Conservation (phyloP, 1,140 invertebrate species). For the Caenorhabditis elegans region DNA sequence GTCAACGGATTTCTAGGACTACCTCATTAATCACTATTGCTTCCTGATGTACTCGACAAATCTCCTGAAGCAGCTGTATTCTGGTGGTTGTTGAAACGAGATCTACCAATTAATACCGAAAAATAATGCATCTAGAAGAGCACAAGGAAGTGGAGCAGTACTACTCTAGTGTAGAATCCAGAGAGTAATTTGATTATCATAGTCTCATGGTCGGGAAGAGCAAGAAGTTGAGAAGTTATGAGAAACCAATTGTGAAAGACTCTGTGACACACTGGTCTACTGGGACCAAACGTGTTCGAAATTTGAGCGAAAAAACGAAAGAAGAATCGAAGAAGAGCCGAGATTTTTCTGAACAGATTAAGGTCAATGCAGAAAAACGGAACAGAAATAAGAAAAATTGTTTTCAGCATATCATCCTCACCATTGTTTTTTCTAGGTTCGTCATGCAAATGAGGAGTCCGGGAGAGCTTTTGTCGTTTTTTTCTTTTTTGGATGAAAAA, state of each 20-base stretch:
- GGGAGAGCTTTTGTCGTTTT: not conserved
- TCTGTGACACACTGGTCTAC: not conserved
- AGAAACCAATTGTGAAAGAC: constrained; percentile 13
- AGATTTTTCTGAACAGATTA: not conserved
- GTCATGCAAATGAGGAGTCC: not conserved
- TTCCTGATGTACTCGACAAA: constrained; percentile 7
- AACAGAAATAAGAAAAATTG: not conserved
- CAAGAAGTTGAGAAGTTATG: not conserved
- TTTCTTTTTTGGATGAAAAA: not conserved
- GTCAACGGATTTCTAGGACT: not conserved
- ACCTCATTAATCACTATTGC: not conserved
- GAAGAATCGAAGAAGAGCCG: not conserved
- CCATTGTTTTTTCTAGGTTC: not conserved
- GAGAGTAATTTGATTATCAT: constrained; percentile 20
- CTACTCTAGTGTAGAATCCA: not conserved
- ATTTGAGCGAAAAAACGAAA: not conserved
- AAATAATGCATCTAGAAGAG: not conserved
- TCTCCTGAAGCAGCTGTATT: not conserved
- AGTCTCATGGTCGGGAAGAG: not conserved
- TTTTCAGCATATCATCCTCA: not conserved
- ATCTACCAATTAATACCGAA: not conserved
- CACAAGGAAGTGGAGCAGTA: not conserved
- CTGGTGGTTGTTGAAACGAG: not conserved
- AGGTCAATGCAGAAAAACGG: not conserved
- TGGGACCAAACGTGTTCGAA: constrained; percentile 7